phyloP scores from a whole-genome alignment of 1,140 invertebrate species.

The Maconellicoccus hirsutus region DNA sequence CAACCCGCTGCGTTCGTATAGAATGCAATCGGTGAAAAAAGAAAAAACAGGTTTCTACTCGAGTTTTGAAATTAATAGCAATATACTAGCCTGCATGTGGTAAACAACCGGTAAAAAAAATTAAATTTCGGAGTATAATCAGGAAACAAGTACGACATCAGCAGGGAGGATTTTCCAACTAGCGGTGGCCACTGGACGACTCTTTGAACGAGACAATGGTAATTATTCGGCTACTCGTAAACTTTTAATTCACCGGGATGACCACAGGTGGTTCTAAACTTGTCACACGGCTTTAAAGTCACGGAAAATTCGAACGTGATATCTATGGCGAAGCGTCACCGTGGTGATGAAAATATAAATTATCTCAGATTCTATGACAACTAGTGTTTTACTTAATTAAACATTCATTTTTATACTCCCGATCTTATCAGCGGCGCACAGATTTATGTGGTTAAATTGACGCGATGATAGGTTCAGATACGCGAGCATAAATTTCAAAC shows the following conservation, averaged over 20 bases:
- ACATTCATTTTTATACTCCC: background rate
- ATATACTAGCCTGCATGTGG: conserved; percentile 2
- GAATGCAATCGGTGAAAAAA: background rate
- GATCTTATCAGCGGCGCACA: background rate
- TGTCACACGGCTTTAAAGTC: conserved; percentile 7
- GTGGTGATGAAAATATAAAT: conserved; percentile 5
- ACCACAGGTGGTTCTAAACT: conserved; percentile 13
- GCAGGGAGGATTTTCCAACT: conserved; percentile 12
- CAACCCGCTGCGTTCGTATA: background rate
- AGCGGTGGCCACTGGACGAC: background rate
- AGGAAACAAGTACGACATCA: conserved; percentile 16
- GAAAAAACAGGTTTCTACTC: background rate
- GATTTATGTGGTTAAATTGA: background rate
- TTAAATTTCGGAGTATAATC: conserved; percentile 18
- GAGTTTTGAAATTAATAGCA: conserved; percentile 16
- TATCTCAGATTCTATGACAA: background rate
- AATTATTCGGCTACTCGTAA: conserved; percentile 2
- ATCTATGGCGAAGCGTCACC: background rate
- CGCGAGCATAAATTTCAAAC: background rate
- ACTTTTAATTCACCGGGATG: conserved; percentile 16
- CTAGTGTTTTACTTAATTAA: background rate
- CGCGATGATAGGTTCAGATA: background rate
- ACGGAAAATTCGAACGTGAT: background rate
- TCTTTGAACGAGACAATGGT: conserved; percentile 17
- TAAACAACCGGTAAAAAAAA: conserved; percentile 16